Evolutionary conservation across 2,113 vertebrate species (phyloP).

Genomic region (Gadus macrocephalus): DNA sequence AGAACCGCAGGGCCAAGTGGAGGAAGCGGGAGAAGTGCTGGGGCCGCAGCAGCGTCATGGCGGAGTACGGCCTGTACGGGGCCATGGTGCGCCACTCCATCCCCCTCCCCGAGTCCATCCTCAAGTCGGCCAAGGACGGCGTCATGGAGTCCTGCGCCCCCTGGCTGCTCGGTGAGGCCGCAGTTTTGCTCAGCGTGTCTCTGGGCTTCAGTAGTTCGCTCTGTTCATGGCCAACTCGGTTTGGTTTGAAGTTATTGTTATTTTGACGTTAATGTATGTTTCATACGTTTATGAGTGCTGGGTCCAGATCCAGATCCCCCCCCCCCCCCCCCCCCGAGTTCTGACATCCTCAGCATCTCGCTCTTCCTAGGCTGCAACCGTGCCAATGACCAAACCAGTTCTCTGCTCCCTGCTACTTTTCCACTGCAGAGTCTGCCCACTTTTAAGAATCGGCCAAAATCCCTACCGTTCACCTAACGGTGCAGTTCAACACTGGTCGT

Average conservation of each 20-base stretch:
- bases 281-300: not conserved
- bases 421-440: too few species aligned
- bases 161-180: conserved; percentile 92
- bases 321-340: too few species aligned
- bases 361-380: too few species aligned
- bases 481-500: too few species aligned
- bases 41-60: conserved; percentile 99
- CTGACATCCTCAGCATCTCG: too few species aligned
- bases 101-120: conserved; percentile 95
- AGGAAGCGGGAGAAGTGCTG: conserved; percentile 98
- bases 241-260: not conserved
- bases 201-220: not conserved
- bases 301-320: too few species aligned
- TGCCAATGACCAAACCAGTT: too few species aligned
- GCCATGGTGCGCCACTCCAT: conserved; percentile 99
- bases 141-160: conserved; percentile 99
- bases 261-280: not conserved
- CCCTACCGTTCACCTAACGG: too few species aligned
- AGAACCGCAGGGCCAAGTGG: conserved; percentile 98
- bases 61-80: conserved; percentile 93
- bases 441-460: too few species aligned
- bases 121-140: conserved; percentile 98
- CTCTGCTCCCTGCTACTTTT: too few species aligned
- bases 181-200: not conserved
- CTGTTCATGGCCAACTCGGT: too few species aligned